These are phyloP conservation scores for Orthosia gracilis DNA, from an alignment of 2,888 invertebrate genomes.

Conservation along the genomic window DNA sequence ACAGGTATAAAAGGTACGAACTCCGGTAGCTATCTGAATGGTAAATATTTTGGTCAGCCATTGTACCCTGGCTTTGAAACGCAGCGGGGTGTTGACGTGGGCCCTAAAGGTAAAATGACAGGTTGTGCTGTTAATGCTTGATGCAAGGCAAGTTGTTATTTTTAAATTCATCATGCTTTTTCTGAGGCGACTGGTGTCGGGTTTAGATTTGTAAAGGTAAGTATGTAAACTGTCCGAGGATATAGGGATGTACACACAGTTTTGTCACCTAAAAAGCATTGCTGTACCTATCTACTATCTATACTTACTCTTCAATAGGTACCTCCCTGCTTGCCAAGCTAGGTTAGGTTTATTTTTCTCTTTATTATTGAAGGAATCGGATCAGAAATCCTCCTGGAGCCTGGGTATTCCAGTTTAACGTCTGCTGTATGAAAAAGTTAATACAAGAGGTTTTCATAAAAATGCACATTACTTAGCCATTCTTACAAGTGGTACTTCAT, in stretches of 20 bases:
- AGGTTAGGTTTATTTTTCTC: too few relatives aligned
- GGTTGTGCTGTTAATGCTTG: conserved; percentile 32
- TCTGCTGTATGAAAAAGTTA: background rate
- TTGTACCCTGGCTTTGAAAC: conserved; percentile 69
- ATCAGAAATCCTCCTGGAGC: background rate
- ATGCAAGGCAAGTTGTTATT: conserved; percentile 23
- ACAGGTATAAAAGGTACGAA: conserved; percentile 45
- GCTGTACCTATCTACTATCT: too few relatives aligned
- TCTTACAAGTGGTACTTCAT: too few relatives aligned
- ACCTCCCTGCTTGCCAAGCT: too few relatives aligned
- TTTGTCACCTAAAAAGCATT: too few relatives aligned
- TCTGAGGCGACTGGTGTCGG: background rate
- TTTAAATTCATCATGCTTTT: conserved; percentile 24
- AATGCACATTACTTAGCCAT: background rate
- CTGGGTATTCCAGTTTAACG: background rate
- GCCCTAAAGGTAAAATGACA: conserved; percentile 43
- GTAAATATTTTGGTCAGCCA: conserved; percentile 86
- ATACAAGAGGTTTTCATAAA: background rate
- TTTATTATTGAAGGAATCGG: too few relatives aligned
- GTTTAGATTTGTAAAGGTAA: background rate
- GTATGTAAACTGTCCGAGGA: too few relatives aligned
- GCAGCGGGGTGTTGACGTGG: conserved; percentile 61
- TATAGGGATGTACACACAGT: background rate
- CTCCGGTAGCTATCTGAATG: conserved; percentile 69
- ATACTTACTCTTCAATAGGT: too few relatives aligned